phyloP scores from a whole-genome alignment of 2,888 invertebrate species.

The Bombyx huttoni region DNA sequence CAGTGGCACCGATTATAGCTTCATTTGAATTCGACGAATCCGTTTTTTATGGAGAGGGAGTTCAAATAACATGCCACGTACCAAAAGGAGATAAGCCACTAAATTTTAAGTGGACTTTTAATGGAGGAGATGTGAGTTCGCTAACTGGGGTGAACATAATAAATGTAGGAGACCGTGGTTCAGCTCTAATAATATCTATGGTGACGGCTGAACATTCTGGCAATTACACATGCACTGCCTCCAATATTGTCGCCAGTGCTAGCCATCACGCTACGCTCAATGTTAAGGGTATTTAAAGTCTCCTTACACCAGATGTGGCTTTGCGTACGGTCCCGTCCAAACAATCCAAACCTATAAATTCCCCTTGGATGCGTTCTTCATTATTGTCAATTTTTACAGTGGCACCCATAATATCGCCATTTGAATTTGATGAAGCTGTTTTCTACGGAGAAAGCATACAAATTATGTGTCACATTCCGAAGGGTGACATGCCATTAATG shows the following conservation, averaged over 20 bases:
- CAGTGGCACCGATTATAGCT: slow-evolving; percentile 74
- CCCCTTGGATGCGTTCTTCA: slow-evolving; percentile 5
- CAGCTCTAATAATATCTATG: slow-evolving; percentile 77
- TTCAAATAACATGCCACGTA: slow-evolving; percentile 73
- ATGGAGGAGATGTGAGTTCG: slow-evolving; percentile 72
- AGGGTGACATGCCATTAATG: slow-evolving; percentile 81
- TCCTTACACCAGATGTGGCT: slow-evolving; percentile 40
- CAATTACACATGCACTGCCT: slow-evolving; percentile 77
- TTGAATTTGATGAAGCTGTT: slow-evolving; percentile 70
- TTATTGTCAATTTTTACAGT: slow-evolving; percentile 36
- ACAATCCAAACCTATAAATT: slow-evolving; percentile 8
- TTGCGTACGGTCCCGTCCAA: slow-evolving; percentile 31
- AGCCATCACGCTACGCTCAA: slow-evolving; percentile 74
- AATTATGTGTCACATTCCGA: slow-evolving; percentile 71
- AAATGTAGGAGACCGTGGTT: slow-evolving; percentile 76
- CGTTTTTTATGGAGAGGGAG: slow-evolving; percentile 71
- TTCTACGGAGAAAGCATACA: slow-evolving; percentile 74
- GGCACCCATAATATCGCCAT: slow-evolving; percentile 73
- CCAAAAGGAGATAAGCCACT: slow-evolving; percentile 80
- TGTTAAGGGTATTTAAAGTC: slow-evolving; percentile 73
- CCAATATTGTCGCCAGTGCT: slow-evolving; percentile 74
- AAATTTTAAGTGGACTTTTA: slow-evolving; percentile 82
- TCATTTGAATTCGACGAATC: slow-evolving; percentile 74
- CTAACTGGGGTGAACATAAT: slow-evolving; percentile 75
- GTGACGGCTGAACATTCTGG: slow-evolving; percentile 79